Evolutionary conservation across 1,140 invertebrate genomes (phyloP), one percentile per base, ranked within the genome.

Genomic region (Drosophila pseudoananassae): DNA sequence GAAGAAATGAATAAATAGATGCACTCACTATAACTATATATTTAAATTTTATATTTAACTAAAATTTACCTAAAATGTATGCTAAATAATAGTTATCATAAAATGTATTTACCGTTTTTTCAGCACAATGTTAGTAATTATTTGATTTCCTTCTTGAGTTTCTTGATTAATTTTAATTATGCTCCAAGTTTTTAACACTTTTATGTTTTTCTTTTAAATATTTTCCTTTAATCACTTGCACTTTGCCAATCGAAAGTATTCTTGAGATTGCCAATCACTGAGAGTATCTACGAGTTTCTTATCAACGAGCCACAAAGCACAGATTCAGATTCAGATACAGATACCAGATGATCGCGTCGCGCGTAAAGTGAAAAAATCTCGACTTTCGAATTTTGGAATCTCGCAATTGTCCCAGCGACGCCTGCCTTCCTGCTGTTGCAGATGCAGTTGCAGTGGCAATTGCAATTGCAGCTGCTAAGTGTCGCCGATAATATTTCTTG

Each of bases 401-500:
- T 31, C 17, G 1, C 7, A 23, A 33, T 36, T 36, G 33, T 36
- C 33, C 12, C 33, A 12, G 33, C 33, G 10, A 36, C 33, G 31
- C 9, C 9, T 10, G 33, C 38, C 52, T 55, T 3, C 17, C 25
- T 23, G 43, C 15, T 7, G 15, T 23, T 8, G 14, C 17, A 17
- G 15, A 23, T 64, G 63, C 40, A 20, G 43, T 10, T 46, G 43
- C 43, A 46, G 43, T 51, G 45, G 43, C 53, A 50, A 56, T 23
- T 64, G 63, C 40, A 23, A 17, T 10, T 46, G 43, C 43, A 46
- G 43, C 15, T 46, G 43, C 43, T 53, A 40, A 56, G 33, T 61
- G 58, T 54, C 47, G 57, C 49, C 60, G 70, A 25, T 54, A 25
- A 40, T 57, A 46, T 46, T 50, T 65, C 68, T 46, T 50, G 81